Evolutionary conservation across 2,888 invertebrate species (phyloP).

Genomic region (Emmelina monodactyla): DNA sequence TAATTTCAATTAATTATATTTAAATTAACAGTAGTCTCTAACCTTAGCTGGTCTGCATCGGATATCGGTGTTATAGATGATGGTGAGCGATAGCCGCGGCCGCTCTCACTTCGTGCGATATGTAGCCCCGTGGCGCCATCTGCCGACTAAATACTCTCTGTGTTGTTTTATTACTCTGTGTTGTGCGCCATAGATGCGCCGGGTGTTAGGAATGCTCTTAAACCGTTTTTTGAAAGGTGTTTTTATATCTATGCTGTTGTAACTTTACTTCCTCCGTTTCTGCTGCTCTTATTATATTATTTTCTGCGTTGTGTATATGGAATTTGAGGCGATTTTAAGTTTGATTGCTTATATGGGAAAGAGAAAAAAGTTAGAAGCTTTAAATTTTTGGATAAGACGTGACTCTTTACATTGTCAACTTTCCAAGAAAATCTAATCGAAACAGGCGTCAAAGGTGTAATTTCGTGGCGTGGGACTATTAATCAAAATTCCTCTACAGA

Average conservation of each 20-base stretch:
- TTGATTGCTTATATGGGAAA: too few relatives aligned
- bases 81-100: conserved; percentile 35
- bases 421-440: conserved; percentile 16
- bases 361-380: conserved; percentile 12
- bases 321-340: too few relatives aligned
- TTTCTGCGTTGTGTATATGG: too few relatives aligned
- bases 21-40: too few relatives aligned
- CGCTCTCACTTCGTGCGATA: conserved; percentile 46
- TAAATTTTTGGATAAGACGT: conserved; percentile 14
- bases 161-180: not conserved
- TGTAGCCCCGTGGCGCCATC: conserved; percentile 45
- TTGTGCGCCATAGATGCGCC: not conserved
- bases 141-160: conserved; percentile 17
- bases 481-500: conserved; percentile 30
- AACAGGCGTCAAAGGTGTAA: conserved; percentile 8
- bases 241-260: too few relatives aligned
- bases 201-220: not conserved
- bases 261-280: too few relatives aligned
- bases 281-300: too few relatives aligned
- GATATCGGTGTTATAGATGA: conserved; percentile 45
- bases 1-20: too few relatives aligned
- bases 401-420: conserved; percentile 16
- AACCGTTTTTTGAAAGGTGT: not conserved
- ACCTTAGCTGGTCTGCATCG: conserved; percentile 20
- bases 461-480: conserved; percentile 22